Base-by-base conservation (phyloP, 2,797 vertebrate species). In the Stomatorhinus walkeri region DNA sequence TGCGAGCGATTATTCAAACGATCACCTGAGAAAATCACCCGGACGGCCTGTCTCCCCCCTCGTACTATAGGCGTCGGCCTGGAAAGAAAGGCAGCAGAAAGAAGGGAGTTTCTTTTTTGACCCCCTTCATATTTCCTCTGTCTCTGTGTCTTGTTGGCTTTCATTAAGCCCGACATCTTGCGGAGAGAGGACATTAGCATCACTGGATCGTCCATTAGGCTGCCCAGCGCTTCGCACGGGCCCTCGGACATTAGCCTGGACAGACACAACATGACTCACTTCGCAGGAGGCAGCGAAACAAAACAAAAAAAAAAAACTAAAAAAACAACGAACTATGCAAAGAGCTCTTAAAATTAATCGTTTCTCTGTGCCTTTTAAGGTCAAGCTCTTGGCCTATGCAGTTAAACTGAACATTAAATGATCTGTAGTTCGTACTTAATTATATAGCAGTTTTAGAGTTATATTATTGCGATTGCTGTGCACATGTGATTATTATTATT, bases 121-220 rank as follows among this genome's bases (percentile, higher is more conserved):
- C 94, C 93, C 91, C 87, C 88, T 90, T 92, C 91, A 92, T 92
- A 92, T 93, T 91, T 91, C 88, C 56, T 92, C 54, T 61, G 85
- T 85, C 87, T 48, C 40, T 54, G 32, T 91, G 93, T 92, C 91
- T 90, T 88, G 91, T 90, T 88, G 90, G 92, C 91, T 90, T 93
- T 95, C 94, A 95, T 95, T 93, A 93, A 90, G 89, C 92, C 90
- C 87, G 92, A 93, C 93, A 91, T 93, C 90, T 89, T 90, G 91
- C 92, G 92, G 92, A 92, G 91, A 88, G 91, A 93, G 91, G 91
- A 93, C 90, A 93, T 94, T 93, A 93, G 92, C 92, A 91, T 94
- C 91, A 88, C 89, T 61, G 40, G 90, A 94, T 94, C 91, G 91
- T 92, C 94, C 90, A 91, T 93, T 92, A 90, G 76, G 28, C 87